These are phyloP conservation scores for Leptinotarsa rubiginosa DNA, from an alignment of 2,888 invertebrate genomes.

Conservation along the genomic window DNA sequence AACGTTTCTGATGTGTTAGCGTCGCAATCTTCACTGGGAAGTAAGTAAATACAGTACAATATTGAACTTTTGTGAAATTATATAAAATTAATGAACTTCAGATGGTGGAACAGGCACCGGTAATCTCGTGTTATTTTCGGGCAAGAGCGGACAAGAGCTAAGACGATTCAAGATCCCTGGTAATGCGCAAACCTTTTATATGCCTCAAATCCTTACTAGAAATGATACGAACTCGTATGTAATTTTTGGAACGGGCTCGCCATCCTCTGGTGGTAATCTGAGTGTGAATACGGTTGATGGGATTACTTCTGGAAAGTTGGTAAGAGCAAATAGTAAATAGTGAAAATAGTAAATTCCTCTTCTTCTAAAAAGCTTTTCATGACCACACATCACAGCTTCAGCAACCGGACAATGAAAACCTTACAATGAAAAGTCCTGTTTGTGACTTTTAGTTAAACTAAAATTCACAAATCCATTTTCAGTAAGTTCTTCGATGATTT, in stretches of 20 bases:
- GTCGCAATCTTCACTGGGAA: constrained; percentile 70
- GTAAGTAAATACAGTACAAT: constrained; percentile 38
- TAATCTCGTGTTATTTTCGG: constrained; percentile 77
- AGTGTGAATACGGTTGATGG: constrained; percentile 73
- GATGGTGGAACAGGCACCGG: constrained; percentile 65
- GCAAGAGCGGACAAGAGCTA: constrained; percentile 75
- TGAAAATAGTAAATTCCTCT: not conserved
- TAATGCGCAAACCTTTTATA: constrained; percentile 77
- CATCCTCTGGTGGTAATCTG: constrained; percentile 78
- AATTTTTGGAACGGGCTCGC: constrained; percentile 80
- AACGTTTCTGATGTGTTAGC: constrained; percentile 77
- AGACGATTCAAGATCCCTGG: constrained; percentile 74
- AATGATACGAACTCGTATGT: constrained; percentile 74
- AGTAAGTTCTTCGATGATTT: no score
- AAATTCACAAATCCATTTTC: no score
- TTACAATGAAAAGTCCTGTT: no score
- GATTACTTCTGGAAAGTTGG: constrained; percentile 68
- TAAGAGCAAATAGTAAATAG: constrained; percentile 50
- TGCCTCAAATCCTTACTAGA: constrained; percentile 75
- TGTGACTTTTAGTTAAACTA: no score
- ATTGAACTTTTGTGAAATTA: not conserved
- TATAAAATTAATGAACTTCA: constrained; percentile 1
- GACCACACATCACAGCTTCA: no score
- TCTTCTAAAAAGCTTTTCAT: not conserved
- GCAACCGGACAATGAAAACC: no score